phyloP scores from a whole-genome alignment of 2,113 vertebrate species.

The Phalacrocorax brasilianus region DNA sequence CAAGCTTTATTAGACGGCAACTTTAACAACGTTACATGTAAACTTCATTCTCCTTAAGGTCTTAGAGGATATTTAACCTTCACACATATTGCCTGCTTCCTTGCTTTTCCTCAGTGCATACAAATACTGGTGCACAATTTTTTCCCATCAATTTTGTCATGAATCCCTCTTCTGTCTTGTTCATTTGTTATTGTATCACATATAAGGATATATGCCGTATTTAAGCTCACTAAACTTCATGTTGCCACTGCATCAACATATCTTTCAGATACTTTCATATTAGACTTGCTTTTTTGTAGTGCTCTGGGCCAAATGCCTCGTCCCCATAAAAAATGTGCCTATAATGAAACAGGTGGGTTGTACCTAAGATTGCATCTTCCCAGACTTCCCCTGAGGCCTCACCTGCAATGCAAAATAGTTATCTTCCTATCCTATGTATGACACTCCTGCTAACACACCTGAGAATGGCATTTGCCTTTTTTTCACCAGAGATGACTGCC shows the following conservation, averaged over 20 bases:
- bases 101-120: background rate
- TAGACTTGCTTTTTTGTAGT: background rate
- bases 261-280: background rate
- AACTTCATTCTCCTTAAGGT: background rate
- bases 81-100: background rate
- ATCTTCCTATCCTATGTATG: background rate
- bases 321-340: background rate
- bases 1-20: background rate
- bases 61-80: background rate
- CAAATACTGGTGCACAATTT: background rate
- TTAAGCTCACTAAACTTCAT: background rate
- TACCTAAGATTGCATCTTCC: background rate
- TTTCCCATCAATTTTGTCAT: background rate
- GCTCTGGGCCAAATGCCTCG: background rate
- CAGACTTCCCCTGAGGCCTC: background rate
- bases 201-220: background rate
- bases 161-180: background rate
- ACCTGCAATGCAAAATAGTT: background rate
- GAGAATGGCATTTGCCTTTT: background rate
- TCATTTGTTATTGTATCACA: background rate
- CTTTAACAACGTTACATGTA: background rate
- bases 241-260: background rate
- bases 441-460: background rate
- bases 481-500: background rate
- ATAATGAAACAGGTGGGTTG: background rate